These are phyloP conservation scores for Amiota mariae DNA, from an alignment of 2,888 invertebrate species.

Conservation along the genomic window DNA sequence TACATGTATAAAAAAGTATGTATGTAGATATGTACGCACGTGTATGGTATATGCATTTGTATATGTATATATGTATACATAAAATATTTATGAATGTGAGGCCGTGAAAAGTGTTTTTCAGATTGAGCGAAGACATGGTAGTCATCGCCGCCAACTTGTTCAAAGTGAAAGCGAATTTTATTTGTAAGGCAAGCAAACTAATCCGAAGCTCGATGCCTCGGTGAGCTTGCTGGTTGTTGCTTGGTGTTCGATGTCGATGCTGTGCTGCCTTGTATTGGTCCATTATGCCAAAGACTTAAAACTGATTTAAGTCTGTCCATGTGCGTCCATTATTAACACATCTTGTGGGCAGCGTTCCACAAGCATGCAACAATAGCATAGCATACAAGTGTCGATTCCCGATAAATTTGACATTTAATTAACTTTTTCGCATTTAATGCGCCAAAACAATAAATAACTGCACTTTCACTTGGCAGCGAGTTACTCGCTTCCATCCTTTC, in stretches of 20 bases:
- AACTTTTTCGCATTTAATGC: slow-evolving; percentile 45
- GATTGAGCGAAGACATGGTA: slow-evolving; percentile 41
- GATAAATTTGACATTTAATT: slow-evolving; percentile 66
- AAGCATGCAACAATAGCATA: slow-evolving; percentile 45
- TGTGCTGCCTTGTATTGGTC: neutral
- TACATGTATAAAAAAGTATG: too few species aligned
- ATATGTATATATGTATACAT: too few species aligned
- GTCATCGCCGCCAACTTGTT: slow-evolving; percentile 12
- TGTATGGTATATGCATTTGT: too few species aligned
- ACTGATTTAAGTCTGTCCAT: too few species aligned
- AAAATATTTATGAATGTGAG: slow-evolving; percentile 3
- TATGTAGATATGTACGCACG: too few species aligned
- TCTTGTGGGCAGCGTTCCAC: neutral
- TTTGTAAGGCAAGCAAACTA: slow-evolving; percentile 43
- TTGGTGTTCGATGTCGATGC: neutral
- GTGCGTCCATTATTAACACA: too few species aligned
- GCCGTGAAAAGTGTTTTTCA: slow-evolving; percentile 61
- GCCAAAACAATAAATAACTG: slow-evolving; percentile 56
- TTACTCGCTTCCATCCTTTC: slow-evolving; percentile 28
- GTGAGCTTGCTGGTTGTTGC: slow-evolving; percentile 13
- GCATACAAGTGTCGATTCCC: slow-evolving; percentile 51
- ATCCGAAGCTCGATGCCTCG: slow-evolving; percentile 15
- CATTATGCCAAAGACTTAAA: neutral
- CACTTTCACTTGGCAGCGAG: slow-evolving; percentile 56
- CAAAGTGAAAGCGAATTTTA: slow-evolving; percentile 62